These are phyloP conservation scores for Limnephilus rhombicus DNA, from an alignment of 2,888 invertebrate genomes.

Conservation along the genomic window DNA sequence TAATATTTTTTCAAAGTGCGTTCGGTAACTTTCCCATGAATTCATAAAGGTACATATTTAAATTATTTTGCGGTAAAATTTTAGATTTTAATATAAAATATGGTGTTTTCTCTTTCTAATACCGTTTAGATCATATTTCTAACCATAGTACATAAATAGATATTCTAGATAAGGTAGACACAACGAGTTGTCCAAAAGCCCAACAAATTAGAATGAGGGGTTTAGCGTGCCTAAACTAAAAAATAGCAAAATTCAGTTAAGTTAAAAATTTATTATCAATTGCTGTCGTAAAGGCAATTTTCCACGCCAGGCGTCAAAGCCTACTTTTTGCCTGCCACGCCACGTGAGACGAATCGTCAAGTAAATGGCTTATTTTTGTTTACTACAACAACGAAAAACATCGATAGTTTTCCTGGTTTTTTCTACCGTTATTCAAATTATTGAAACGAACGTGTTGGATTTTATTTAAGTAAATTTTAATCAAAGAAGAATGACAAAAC, in stretches of 20 bases:
- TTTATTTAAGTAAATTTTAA: neutral
- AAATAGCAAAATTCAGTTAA: neutral
- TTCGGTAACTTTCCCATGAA: too few species aligned
- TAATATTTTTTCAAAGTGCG: too few species aligned
- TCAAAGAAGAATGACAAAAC: neutral
- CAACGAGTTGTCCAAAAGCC: too few species aligned
- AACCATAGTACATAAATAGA: too few species aligned
- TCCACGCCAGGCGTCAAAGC: neutral
- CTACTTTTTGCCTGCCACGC: neutral
- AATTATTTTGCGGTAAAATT: too few species aligned
- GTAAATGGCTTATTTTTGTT: neutral
- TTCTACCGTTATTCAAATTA: neutral
- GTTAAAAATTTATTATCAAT: neutral
- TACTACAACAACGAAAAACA: neutral
- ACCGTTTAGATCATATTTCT: too few species aligned
- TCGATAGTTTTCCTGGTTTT: neutral
- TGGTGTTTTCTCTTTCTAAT: too few species aligned
- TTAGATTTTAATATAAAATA: too few species aligned
- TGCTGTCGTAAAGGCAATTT: neutral
- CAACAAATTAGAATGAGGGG: too few species aligned
- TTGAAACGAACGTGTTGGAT: neutral
- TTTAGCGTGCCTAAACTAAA: too few species aligned
- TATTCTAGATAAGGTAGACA: too few species aligned
- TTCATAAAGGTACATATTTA: too few species aligned
- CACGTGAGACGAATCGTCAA: neutral